Evolutionary conservation across 2,113 vertebrate genomes (phyloP), one percentile per base, ranked within the genome.

Genomic region (Oncorhynchus clarkii): DNA sequence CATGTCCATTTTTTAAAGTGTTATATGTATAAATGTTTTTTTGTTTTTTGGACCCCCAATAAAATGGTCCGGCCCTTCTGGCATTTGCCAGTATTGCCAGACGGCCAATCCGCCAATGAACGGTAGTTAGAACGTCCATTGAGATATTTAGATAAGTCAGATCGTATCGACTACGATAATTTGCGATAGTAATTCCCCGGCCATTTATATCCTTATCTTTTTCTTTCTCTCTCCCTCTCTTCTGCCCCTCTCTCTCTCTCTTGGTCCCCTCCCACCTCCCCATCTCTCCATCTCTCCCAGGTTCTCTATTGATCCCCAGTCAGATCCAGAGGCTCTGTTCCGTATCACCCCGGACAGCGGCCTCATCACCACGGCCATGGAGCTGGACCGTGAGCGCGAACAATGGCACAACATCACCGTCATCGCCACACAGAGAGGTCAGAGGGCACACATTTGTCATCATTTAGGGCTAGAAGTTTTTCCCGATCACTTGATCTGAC

Each of bases 371-470:
- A 96, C 95, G 0, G 94, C 92, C 0, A 86, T 88, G 71, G 91
- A 95, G 69, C 89, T 97, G 85, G 96, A 97, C 89, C 94, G 96
- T 0, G 96, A 97, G 73, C 90, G 90, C 1, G 93, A 90, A 60
- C 92, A 94, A 82, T 96, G 95, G 95, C 94, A 97, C 87, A 96
- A 95, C 87, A 90, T 97, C 70, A 96, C 94, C 0, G 91, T 97
- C 84, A 92, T 95, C 65, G 95, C 95, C 81, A 96, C 94, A 2
- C 94, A 97, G 86, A 88, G 94, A 84, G 96, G 96, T 96, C 91
- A 94, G 94, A 13, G 51, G 51, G 14, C 51, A 54, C 51, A 18
- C 5, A 4, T 18, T 12, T 3, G 13, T 54, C 14, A 54, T 18
- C 51, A 18, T 18, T 54, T 5, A 18, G 14, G 14, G 3, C 51